Evolutionary conservation across 2,797 vertebrate species (phyloP).

Genomic region (Melanotaenia pygmaea): DNA sequence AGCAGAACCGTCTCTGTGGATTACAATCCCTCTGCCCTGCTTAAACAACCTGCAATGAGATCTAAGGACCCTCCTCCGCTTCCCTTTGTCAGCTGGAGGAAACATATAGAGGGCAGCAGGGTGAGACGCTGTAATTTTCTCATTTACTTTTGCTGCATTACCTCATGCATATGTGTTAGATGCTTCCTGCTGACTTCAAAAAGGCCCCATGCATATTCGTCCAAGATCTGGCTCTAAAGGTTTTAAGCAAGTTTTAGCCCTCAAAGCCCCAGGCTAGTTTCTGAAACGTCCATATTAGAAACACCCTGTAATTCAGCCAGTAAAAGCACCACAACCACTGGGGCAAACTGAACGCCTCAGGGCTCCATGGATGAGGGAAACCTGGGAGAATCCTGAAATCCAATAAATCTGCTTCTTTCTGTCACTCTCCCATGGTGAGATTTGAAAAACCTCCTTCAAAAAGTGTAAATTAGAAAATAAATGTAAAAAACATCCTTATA

Average conservation of each 20-base stretch:
- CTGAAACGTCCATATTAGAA: slow-evolving; percentile 7
- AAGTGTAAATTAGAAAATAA: background rate
- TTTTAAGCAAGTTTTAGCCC: slow-evolving; percentile 5
- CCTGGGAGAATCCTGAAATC: background rate
- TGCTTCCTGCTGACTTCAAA: slow-evolving; percentile 14
- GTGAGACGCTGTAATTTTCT: slow-evolving; percentile 50
- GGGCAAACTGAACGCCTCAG: slow-evolving; percentile 1
- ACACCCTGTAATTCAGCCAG: slow-evolving; percentile 5
- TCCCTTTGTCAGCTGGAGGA: slow-evolving; percentile 39
- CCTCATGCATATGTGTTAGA: slow-evolving; percentile 35
- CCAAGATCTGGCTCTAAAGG: slow-evolving; percentile 8
- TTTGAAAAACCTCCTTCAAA: background rate
- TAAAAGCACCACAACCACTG: background rate
- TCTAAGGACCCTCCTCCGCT: slow-evolving; percentile 46
- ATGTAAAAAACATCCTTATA: background rate
- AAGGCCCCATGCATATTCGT: slow-evolving; percentile 10
- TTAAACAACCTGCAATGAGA: slow-evolving; percentile 71
- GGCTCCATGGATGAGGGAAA: background rate
- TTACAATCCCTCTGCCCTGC: slow-evolving; percentile 68
- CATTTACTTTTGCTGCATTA: slow-evolving; percentile 55
- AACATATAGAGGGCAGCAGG: slow-evolving; percentile 28
- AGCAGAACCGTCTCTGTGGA: slow-evolving; percentile 67
- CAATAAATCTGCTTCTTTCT: too few relatives aligned
- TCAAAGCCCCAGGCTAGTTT: slow-evolving; percentile 1
- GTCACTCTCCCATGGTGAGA: background rate